Evolutionary conservation across 1,140 invertebrate species (phyloP).

Genomic region (Elymnias hypermnestra): DNA sequence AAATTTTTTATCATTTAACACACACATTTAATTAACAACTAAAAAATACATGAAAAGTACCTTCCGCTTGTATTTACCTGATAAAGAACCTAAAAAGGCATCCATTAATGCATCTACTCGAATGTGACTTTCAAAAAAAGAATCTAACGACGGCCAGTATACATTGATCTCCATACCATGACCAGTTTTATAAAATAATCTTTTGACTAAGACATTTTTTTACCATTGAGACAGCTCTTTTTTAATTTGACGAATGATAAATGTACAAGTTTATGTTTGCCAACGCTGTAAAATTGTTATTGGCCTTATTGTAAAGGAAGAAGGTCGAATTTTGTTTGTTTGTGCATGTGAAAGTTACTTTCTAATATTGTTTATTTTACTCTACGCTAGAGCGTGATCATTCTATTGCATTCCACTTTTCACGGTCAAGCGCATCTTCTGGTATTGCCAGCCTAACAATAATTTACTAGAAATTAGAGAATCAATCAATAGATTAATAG

Average conservation of each 20-base stretch:
- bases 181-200: not conserved
- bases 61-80: not conserved
- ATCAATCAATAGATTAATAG: no score
- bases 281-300: constrained; percentile 6
- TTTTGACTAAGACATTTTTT: not conserved
- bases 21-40: no score
- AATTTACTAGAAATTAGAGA: constrained; percentile 18
- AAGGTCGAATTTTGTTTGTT: constrained; percentile 25
- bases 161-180: not conserved
- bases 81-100: not conserved
- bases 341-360: constrained; percentile 7
- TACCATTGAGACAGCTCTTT: not conserved
- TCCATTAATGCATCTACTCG: not conserved
- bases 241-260: constrained; percentile 2
- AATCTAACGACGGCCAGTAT: not conserved
- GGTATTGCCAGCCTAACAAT: constrained; percentile 35
- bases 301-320: constrained; percentile 5
- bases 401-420: constrained; percentile 50
- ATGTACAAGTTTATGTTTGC: not conserved
- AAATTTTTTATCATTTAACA: no score
- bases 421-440: constrained; percentile 49
- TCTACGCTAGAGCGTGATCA: constrained; percentile 29
- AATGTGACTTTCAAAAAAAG: not conserved
- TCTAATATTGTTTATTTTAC: constrained; percentile 16
- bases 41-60: not conserved